These are phyloP conservation scores for Drosophila teissieri DNA, from an alignment of 1,140 invertebrate genomes.

Conservation along the genomic window DNA sequence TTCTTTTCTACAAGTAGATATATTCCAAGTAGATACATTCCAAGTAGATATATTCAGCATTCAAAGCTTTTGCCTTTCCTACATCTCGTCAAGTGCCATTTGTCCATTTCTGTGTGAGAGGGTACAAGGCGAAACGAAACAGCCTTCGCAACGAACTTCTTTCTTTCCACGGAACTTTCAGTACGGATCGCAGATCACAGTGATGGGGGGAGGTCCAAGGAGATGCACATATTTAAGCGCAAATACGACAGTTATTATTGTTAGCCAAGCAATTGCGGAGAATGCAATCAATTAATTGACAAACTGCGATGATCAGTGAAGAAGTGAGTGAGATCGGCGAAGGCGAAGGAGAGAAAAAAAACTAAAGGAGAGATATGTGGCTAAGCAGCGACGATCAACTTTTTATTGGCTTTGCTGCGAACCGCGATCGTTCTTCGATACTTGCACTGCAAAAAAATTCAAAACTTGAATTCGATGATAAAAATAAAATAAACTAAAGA, in stretches of 20 bases:
- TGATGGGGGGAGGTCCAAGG: slow-evolving; percentile 15
- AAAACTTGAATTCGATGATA: too few species aligned
- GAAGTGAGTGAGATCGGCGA: slow-evolving; percentile 11
- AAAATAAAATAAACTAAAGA: too few species aligned
- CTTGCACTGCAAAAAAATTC: not conserved
- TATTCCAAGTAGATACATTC: too few species aligned
- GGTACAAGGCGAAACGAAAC: slow-evolving; percentile 44
- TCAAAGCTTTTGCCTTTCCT: not conserved
- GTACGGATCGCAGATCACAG: not conserved
- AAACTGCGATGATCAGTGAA: slow-evolving; percentile 61
- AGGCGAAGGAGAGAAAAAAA: not conserved
- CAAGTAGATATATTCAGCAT: too few species aligned
- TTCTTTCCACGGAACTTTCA: slow-evolving; percentile 10
- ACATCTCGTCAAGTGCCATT: not conserved
- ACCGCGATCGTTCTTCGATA: slow-evolving; percentile 8
- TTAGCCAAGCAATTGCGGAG: slow-evolving; percentile 51
- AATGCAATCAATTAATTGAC: slow-evolving; percentile 81
- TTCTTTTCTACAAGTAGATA: too few species aligned
- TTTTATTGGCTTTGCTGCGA: slow-evolving; percentile 52
- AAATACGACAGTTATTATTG: slow-evolving; percentile 81
- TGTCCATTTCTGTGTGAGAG: not conserved
- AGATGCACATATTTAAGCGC: slow-evolving; percentile 77
- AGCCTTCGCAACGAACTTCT: slow-evolving; percentile 63
- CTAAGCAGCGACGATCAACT: slow-evolving; percentile 47
- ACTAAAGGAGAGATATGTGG: slow-evolving; percentile 20